phyloP scores from a whole-genome alignment of 2,888 invertebrate genomes.

The Brachypterus glaber region DNA sequence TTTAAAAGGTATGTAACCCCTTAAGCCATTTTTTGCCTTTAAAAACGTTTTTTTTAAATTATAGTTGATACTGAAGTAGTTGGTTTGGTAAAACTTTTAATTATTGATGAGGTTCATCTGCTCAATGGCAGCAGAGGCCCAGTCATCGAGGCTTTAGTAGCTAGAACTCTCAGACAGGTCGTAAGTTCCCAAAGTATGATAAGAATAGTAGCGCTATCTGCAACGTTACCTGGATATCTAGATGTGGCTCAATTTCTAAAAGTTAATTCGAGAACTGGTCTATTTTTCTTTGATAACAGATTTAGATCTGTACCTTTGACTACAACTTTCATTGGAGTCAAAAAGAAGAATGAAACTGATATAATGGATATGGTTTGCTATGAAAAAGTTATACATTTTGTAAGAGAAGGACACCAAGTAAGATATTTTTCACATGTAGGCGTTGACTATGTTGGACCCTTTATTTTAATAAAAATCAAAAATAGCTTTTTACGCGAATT shows the following conservation, averaged over 20 bases:
- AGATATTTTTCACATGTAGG: no score
- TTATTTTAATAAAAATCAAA: slow-evolving; percentile 23
- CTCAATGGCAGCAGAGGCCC: slow-evolving; percentile 96
- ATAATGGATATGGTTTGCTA: slow-evolving; percentile 91
- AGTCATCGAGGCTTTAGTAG: slow-evolving; percentile 94
- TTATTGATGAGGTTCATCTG: slow-evolving; percentile 95
- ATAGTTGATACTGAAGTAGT: slow-evolving; percentile 79
- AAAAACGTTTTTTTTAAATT: slow-evolving; percentile 18
- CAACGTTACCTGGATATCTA: slow-evolving; percentile 94
- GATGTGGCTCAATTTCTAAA: slow-evolving; percentile 92
- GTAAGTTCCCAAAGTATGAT: slow-evolving; percentile 91
- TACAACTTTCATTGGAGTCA: slow-evolving; percentile 66
- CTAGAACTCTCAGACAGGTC: slow-evolving; percentile 86
- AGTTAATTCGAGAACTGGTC: slow-evolving; percentile 83
- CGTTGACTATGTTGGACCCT: no score
- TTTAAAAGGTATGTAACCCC: no score
- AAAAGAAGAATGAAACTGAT: slow-evolving; percentile 42
- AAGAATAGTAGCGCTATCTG: slow-evolving; percentile 91
- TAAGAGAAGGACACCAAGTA: slow-evolving; percentile 81
- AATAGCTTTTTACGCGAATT: slow-evolving; percentile 34
- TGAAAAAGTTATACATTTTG: slow-evolving; percentile 77
- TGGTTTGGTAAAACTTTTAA: slow-evolving; percentile 82
- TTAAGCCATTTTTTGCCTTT: no score
- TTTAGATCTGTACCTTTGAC: slow-evolving; percentile 93
- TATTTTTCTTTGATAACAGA: slow-evolving; percentile 90